Conservation (phyloP, 2,113 vertebrate species). For the Prionailurus bengalensis region DNA sequence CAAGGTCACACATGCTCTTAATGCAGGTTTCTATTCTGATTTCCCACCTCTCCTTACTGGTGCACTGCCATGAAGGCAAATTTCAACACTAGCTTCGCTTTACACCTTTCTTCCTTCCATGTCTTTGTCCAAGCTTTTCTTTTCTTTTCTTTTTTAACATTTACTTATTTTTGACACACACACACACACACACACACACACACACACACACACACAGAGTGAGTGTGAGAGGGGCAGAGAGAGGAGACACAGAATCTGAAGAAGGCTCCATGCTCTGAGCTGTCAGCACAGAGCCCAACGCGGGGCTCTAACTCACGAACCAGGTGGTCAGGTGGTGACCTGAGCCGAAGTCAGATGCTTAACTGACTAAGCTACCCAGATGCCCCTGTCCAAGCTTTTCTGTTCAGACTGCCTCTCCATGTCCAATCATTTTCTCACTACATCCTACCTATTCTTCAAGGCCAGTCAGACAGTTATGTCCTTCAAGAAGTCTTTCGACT, state of each 20-base stretch:
- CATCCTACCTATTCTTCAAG: not conserved
- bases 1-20: not conserved
- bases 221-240: too few species aligned
- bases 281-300: too few species aligned
- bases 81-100: not conserved
- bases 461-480: not conserved
- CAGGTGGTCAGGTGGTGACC: too few species aligned
- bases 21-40: not conserved
- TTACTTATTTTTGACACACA: too few species aligned
- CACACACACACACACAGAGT: too few species aligned
- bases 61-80: not conserved
- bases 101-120: not conserved
- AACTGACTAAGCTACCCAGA: too few species aligned
- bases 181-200: too few species aligned
- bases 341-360: too few species aligned
- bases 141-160: not conserved
- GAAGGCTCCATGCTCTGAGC: too few species aligned
- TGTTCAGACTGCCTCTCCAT: not conserved
- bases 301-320: too few species aligned
- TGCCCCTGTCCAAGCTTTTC: not conserved
- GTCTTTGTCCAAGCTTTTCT: not conserved
- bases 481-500: slow-evolving; percentile 18
- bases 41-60: not conserved
- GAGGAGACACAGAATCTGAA: too few species aligned
- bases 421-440: not conserved